phyloP scores from a whole-genome alignment of 2,888 invertebrate species.

The Diplolepis rosae region DNA sequence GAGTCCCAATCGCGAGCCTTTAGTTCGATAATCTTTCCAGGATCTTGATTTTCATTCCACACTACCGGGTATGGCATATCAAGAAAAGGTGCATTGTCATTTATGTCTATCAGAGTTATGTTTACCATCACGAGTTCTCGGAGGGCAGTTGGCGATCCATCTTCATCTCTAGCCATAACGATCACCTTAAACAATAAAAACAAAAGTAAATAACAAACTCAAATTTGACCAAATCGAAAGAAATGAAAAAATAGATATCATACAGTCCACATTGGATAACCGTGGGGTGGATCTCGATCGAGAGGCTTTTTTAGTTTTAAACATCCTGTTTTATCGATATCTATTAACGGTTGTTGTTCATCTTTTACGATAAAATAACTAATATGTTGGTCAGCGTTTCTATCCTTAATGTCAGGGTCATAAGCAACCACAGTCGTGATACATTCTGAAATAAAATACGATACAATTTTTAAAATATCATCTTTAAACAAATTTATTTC shows the following conservation, averaged over 20 bases:
- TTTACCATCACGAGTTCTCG: conserved; percentile 81
- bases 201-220: background rate
- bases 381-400: conserved; percentile 84
- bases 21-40: conserved; percentile 80
- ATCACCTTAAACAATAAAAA: conserved; percentile 62
- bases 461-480: background rate
- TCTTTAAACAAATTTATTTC: too few species aligned
- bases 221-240: conserved; percentile 54
- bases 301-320: conserved; percentile 83
- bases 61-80: conserved; percentile 88
- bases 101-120: conserved; percentile 84
- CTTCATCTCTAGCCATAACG: conserved; percentile 84
- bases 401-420: conserved; percentile 89
- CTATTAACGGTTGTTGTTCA: conserved; percentile 82
- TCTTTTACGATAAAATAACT: conserved; percentile 84
- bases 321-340: conserved; percentile 85
- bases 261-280: conserved; percentile 84
- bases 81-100: conserved; percentile 94
- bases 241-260: conserved; percentile 50
- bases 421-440: conserved; percentile 81
- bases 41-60: conserved; percentile 87
- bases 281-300: conserved; percentile 92
- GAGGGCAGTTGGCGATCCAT: conserved; percentile 78
- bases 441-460: conserved; percentile 54
- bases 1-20: conserved; percentile 89